A percentile compares a stretch with the other conserved stretches of the same genome.
Conservation (phyloP, 2,888 invertebrate species). For the Pogonocherus hispidulus region DNA sequence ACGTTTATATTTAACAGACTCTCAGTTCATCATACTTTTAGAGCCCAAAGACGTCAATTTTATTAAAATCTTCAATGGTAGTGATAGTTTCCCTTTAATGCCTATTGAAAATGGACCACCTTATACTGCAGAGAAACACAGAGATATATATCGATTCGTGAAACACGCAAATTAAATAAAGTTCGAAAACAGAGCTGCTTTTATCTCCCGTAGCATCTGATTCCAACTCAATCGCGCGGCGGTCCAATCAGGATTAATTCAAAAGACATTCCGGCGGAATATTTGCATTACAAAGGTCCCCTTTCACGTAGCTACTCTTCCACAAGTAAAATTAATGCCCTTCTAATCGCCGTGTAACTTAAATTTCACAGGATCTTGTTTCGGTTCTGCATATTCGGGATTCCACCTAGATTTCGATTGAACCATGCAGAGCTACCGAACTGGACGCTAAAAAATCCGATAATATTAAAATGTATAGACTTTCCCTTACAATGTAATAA, state of each 20-base stretch:
- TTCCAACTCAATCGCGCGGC: slow-evolving; percentile 17
- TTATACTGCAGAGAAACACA: not conserved
- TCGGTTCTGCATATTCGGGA: not conserved
- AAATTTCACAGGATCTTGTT: slow-evolving; percentile 1
- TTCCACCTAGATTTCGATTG: not conserved
- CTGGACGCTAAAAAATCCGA: no score
- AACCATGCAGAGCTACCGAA: no score
- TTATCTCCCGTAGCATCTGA: slow-evolving; percentile 27
- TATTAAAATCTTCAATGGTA: no score
- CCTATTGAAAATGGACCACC: no score
- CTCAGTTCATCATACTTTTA: no score
- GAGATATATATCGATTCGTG: slow-evolving; percentile 13
- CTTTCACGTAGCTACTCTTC: not conserved
- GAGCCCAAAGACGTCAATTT: no score
- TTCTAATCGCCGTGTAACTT: slow-evolving; percentile 12
- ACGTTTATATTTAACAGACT: no score
- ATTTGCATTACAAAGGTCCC: slow-evolving; percentile 27
- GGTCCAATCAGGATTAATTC: slow-evolving; percentile 24
- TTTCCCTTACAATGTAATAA: no score
- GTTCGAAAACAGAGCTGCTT: slow-evolving; percentile 29
- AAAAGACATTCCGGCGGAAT: slow-evolving; percentile 27
- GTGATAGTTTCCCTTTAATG: no score
- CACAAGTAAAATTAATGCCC: slow-evolving; percentile 20
- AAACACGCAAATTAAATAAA: slow-evolving; percentile 29
- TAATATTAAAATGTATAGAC: no score